Conservation (phyloP, 1,140 invertebrate genomes). For the Piezodorus guildinii region DNA sequence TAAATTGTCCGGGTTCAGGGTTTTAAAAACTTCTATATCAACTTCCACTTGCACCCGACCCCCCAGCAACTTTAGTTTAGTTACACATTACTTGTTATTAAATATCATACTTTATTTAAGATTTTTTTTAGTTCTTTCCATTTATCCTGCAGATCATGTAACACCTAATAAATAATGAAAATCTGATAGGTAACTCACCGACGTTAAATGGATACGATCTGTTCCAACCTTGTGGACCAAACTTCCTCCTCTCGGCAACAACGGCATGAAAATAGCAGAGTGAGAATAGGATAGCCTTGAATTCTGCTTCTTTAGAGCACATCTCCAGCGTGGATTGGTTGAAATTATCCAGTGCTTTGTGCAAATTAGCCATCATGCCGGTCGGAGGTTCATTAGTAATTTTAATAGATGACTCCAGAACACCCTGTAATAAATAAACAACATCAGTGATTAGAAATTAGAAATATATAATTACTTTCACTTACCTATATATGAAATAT, state of each 20-base stretch:
- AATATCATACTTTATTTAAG: too few relatives aligned
- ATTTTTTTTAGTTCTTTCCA: too few relatives aligned
- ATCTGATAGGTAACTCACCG: conserved; percentile 29
- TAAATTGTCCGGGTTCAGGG: too few relatives aligned
- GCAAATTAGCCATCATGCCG: conserved; percentile 86
- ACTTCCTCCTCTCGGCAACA: conserved; percentile 81
- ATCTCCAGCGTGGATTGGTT: conserved; percentile 84
- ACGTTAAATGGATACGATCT: conserved; percentile 49
- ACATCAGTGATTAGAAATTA: too few relatives aligned
- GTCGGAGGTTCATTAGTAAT: conserved; percentile 93
- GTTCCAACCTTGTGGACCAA: conserved; percentile 93
- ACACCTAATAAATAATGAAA: neutral
- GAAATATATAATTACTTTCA: too few relatives aligned
- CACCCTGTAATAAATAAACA: conserved; percentile 46
- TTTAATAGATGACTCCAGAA: conserved; percentile 88
- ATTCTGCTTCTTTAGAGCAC: conserved; percentile 87
- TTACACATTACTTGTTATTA: too few relatives aligned
- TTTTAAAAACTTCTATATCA: too few relatives aligned
- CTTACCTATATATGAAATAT: too few relatives aligned
- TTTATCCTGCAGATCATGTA: too few relatives aligned
- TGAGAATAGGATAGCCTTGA: conserved; percentile 82
- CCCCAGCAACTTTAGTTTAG: too few relatives aligned
- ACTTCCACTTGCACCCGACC: too few relatives aligned
- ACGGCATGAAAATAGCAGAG: conserved; percentile 95
- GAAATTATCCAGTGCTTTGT: conserved; percentile 90